Evolutionary conservation across 1,140 invertebrate genomes (phyloP), one percentile per base, ranked within the genome.

Genomic region (Agraylea sexmaculata): DNA sequence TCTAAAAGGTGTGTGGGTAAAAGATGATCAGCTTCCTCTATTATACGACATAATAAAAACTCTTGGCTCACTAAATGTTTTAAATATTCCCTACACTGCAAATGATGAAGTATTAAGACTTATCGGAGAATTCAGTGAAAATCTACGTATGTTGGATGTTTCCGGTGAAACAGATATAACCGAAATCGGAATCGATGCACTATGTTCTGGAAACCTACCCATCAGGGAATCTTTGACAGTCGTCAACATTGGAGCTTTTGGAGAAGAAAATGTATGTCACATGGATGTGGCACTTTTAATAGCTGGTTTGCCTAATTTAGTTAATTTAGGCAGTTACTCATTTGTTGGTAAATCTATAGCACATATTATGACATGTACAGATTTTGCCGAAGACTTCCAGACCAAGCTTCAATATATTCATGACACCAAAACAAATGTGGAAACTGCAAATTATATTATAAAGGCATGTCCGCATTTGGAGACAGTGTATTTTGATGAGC

Each of bases 1-100:
- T 62, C 60, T 78, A 39, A 76, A 78, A 65, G 75, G 77, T 16
- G 69, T 80, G 23, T 77, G 77, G 77, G 72, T 77, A 16, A 70
- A 74, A 57, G 74, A 78, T 38, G 75, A 78, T 36, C 70, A 74
- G 45, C 66, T 76, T 46, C 54, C 65, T 32, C 60, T 75, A n/a
- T 63, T 78, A 56, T 73, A 69, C 41, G 59, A 72, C 3, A 56
- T 77, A 19, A 63, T 78, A 3, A 60, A 66, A 37, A 70, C 70
- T 23, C 59, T 74, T 39, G 62, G 55, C 16, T 58, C 71, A 46
- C 55, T 78, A 32, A 70, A 70, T 13, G 68, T 66, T 33, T 52
- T 78, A 0, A 69, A 71, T 51, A 76, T 78, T 45, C 76, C 77
- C 0, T 74, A 77, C 39, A 78, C 78, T 45, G 74, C 77, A 8